phyloP scores from a whole-genome alignment of 2,797 vertebrate species.

The Streptopelia turtur region DNA sequence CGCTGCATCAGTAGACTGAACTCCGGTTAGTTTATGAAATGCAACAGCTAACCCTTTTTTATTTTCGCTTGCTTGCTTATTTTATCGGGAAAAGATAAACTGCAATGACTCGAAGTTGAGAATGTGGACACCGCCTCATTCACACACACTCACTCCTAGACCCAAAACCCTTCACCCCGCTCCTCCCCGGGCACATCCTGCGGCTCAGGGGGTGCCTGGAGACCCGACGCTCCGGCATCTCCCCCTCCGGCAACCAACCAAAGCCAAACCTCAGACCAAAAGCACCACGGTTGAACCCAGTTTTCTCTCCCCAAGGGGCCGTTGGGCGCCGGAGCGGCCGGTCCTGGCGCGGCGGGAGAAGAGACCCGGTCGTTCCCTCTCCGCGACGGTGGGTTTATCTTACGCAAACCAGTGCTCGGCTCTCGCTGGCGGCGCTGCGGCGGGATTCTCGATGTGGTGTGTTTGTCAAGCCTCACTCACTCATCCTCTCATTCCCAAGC shows the following conservation, averaged over 20 bases:
- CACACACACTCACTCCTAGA: conserved; percentile 85
- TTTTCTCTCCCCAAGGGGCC: conserved; percentile 66
- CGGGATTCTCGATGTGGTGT: conserved; percentile 89
- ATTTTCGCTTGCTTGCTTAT: neutral
- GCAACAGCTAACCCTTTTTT: conserved; percentile 79
- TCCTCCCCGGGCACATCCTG: conserved; percentile 59
- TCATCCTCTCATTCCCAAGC: conserved; percentile 91
- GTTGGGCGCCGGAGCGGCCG: conserved; percentile 72
- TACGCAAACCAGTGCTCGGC: conserved; percentile 80
- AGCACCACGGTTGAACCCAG: conserved; percentile 75
- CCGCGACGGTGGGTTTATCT: conserved; percentile 66
- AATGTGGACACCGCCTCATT: conserved; percentile 84
- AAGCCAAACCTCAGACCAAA: conserved; percentile 69
- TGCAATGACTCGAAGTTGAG: conserved; percentile 83
- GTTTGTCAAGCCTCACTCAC: conserved; percentile 90
- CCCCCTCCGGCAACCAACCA: conserved; percentile 71
- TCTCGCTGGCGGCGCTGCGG: conserved; percentile 74
- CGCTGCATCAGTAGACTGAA: conserved; percentile 80
- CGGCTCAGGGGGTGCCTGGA: conserved; percentile 63
- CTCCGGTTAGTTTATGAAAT: conserved; percentile 80
- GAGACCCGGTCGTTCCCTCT: conserved; percentile 45
- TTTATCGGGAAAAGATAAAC: conserved; percentile 72
- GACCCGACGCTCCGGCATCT: conserved; percentile 49
- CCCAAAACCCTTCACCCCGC: conserved; percentile 76
- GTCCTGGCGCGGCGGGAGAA: conserved; percentile 72